Base-by-base conservation (phyloP, 2,113 vertebrate species). In the Spea bombifrons region DNA sequence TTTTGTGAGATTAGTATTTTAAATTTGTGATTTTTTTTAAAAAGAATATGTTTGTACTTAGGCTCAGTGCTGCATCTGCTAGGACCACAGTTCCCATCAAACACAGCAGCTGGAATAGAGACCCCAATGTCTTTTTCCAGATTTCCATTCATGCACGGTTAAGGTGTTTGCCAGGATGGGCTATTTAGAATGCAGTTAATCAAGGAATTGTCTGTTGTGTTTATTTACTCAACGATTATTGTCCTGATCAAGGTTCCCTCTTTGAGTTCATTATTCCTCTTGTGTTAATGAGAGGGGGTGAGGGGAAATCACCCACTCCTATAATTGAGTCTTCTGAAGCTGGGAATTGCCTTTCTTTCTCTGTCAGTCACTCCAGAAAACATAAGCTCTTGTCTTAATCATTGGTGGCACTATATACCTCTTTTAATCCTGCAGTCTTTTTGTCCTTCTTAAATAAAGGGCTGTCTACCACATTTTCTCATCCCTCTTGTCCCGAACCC, bases 291-390 rank as follows among this genome's bases (percentile, higher is more conserved):
- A 52, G 53, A n/a, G 43, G 48, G 53, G 30, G 53, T 77, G 53
- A 59, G 52, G 52, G 70, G 30, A 15, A 73, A 48, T 78, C 81
- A 83, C 82, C 68, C 76, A 85, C 84, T 86, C 84, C 85, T 88
- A 88, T 88, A 89, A 89, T 88, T 86, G 86, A 86, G 86, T 84
- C 86, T 88, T 89, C 85, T 88, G 88, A 87, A 87, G 86, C 83
- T 84, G 77, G 85, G 85, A 87, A 87, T 88, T 81, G 84, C 84
- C 88, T 88, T 86, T 86, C 86, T 87, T 82, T 87, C 4, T 82
- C 87, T 88, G 86, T 88, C 86, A 88, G 82, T 87, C 86, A 88
- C 82, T 65, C 79, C 83, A 86, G 86, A 87, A 86, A 88, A 86
- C 85, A 88, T 84, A 79, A 79, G 83, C 87, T 88, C 88, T 88